Percentiles rank a stretch among this genome's conserved stretches.
These are phyloP conservation scores for Hyposoter didymator DNA, from an alignment of 2,888 invertebrate species.

Conservation along the genomic window DNA sequence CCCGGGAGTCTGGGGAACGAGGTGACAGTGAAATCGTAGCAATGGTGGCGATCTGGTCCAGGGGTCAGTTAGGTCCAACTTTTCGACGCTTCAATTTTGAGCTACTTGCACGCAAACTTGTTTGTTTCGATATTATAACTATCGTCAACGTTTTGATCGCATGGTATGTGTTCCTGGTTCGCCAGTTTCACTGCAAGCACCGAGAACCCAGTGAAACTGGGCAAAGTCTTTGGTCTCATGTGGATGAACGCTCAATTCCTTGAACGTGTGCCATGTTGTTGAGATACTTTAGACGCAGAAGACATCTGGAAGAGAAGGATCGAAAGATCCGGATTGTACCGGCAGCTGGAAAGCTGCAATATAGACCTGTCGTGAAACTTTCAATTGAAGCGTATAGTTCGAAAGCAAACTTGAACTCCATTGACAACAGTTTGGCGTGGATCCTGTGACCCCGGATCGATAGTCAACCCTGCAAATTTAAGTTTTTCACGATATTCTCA, in stretches of 20 bases:
- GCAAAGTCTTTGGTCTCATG: slow-evolving; percentile 42
- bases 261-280: slow-evolving; percentile 10
- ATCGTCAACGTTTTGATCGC: slow-evolving; percentile 26
- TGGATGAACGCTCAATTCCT: slow-evolving; percentile 47
- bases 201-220: slow-evolving; percentile 33
- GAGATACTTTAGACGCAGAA: slow-evolving; percentile 6
- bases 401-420: slow-evolving; percentile 26
- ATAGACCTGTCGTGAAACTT: slow-evolving; percentile 36
- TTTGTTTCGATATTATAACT: background rate
- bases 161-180: slow-evolving; percentile 31
- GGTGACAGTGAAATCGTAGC: slow-evolving; percentile 24
- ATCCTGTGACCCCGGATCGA: background rate
- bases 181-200: background rate
- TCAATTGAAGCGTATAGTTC: slow-evolving; percentile 50
- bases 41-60: background rate
- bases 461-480: background rate
- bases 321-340: slow-evolving; percentile 15
- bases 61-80: slow-evolving; percentile 4
- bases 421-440: slow-evolving; percentile 37
- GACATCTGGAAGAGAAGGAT: slow-evolving; percentile 34
- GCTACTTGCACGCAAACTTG: slow-evolving; percentile 22
- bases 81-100: background rate
- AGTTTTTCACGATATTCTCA: background rate
- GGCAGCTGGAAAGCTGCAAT: slow-evolving; percentile 6
- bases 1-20: background rate